These are phyloP conservation scores for Epizoanthus stellaris DNA, from an alignment of 92 coral and sea anemone genomes.

Conservation along the genomic window DNA sequence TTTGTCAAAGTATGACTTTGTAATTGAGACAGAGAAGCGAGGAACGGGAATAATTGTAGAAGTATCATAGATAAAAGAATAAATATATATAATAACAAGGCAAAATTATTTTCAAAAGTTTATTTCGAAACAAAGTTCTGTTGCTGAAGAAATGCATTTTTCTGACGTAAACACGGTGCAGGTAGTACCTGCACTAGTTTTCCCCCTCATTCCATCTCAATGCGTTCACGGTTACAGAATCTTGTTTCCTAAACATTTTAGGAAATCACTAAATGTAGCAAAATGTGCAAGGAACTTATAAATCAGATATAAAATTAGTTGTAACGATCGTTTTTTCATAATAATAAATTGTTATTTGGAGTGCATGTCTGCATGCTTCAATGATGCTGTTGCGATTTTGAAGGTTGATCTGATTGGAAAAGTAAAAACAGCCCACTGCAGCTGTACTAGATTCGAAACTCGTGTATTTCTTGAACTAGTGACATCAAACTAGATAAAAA, in stretches of 20 bases:
- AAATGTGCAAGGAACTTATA: background rate
- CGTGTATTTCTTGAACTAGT: too few species aligned
- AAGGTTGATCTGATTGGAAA: background rate
- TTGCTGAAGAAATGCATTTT: slow-evolving; percentile 36
- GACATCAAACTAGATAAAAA: too few species aligned
- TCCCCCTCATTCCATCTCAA: slow-evolving; percentile 31
- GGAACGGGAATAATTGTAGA: background rate
- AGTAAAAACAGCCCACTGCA: background rate
- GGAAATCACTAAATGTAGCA: slow-evolving; percentile 19
- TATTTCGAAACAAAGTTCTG: background rate
- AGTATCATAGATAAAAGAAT: background rate
- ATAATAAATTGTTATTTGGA: slow-evolving; percentile 2
- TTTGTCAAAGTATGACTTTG: slow-evolving; percentile 9
- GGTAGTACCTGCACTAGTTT: slow-evolving; percentile 69
- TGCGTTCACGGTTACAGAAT: slow-evolving; percentile 27
- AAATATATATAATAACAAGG: background rate
- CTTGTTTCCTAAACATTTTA: slow-evolving; percentile 37
- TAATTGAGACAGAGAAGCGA: background rate
- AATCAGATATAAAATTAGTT: background rate
- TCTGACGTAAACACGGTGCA: slow-evolving; percentile 85
- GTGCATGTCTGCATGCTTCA: slow-evolving; percentile 31
- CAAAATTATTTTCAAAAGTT: background rate
- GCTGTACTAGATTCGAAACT: too few species aligned
- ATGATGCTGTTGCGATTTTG: background rate
- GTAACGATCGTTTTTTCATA: background rate